A percentile compares a stretch with the other conserved stretches of the same genome.
Evolutionary conservation across 2,797 vertebrate species (phyloP).

Genomic region (Crocidura indochinensis): DNA sequence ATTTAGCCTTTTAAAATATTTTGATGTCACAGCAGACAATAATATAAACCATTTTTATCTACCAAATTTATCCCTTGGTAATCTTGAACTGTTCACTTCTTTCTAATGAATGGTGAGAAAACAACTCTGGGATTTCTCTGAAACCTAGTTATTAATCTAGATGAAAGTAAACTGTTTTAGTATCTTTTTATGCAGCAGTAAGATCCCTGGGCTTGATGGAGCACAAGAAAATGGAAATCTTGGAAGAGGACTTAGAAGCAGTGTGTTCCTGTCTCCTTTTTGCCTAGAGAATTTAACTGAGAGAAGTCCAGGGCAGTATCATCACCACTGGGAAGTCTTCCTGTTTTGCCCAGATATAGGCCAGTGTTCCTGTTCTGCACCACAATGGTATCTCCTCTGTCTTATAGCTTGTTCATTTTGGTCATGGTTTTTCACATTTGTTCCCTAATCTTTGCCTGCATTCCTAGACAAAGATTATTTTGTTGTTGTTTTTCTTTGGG

Average conservation of each 20-base stretch:
- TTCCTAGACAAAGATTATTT: neutral
- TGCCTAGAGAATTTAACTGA: neutral
- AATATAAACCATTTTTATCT: constrained; percentile 76
- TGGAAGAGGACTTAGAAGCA: constrained; percentile 9
- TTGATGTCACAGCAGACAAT: constrained; percentile 77
- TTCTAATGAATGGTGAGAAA: constrained; percentile 52
- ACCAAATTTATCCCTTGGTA: constrained; percentile 52
- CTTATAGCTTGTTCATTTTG: neutral
- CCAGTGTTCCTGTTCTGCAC: neutral
- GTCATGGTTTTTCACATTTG: neutral
- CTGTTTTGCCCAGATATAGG: neutral
- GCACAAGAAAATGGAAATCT: neutral
- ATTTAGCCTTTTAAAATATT: constrained; percentile 75
- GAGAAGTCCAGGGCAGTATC: neutral
- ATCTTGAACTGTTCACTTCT: constrained; percentile 29
- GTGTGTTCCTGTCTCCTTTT: neutral
- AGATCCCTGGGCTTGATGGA: neutral
- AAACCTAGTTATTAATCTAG: constrained; percentile 63
- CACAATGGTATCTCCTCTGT: neutral
- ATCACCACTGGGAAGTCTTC: neutral
- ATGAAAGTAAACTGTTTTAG: neutral
- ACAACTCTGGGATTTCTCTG: neutral
- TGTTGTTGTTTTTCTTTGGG: too few relatives aligned
- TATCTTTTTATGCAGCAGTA: neutral
- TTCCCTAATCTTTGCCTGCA: neutral